These are phyloP conservation scores for Daphoenositta chrysoptera DNA, from an alignment of 2,113 vertebrate species.

Conservation along the genomic window DNA sequence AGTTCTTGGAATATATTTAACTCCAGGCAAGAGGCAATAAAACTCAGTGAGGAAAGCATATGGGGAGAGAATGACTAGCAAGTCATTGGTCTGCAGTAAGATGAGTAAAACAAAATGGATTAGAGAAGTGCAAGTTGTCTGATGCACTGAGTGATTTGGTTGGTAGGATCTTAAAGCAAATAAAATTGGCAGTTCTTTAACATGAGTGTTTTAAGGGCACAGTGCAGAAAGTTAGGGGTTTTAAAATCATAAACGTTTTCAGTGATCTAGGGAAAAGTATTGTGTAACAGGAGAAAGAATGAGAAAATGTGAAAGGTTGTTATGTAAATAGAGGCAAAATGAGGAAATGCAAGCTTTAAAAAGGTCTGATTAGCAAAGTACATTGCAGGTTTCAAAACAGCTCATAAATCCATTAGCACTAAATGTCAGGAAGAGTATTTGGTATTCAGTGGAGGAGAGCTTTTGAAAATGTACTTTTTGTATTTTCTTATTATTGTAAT, in stretches of 20 bases:
- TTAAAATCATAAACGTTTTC: neutral
- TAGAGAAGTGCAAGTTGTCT: neutral
- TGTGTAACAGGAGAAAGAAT: neutral
- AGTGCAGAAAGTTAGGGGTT: neutral
- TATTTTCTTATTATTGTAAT: neutral
- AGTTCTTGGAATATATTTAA: neutral
- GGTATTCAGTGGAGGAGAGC: neutral
- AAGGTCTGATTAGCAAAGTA: neutral
- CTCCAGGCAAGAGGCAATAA: rapidly evolving
- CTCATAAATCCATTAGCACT: neutral
- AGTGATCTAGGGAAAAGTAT: neutral
- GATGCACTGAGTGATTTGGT: neutral
- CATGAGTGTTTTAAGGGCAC: neutral
- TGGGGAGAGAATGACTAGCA: neutral
- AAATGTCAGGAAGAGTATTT: neutral
- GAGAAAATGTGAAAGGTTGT: neutral
- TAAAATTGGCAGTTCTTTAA: neutral
- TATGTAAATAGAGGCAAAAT: neutral
- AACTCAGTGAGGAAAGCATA: neutral
- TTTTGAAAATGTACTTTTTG: neutral
- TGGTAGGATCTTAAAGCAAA: neutral
- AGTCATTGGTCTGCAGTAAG: neutral
- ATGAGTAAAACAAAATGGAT: neutral
- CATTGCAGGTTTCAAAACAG: neutral
- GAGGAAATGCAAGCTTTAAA: neutral